Evolutionary conservation across 2,797 vertebrate species (phyloP), one percentile per base, ranked within the genome.

Genomic region (Anniella stebbinsi): DNA sequence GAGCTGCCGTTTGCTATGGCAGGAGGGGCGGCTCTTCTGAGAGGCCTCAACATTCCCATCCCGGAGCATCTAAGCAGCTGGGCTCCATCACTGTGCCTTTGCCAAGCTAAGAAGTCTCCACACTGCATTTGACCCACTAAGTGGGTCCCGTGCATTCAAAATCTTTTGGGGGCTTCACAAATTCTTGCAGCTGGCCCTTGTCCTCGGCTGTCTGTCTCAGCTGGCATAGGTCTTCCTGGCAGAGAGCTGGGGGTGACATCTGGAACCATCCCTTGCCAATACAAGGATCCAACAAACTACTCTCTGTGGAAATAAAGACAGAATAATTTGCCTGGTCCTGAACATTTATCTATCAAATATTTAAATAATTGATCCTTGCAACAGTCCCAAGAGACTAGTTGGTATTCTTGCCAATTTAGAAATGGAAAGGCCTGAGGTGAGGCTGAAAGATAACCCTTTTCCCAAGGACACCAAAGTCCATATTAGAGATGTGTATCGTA

Each of bases 111-210:
- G 81, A 86, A 87, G 82, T 88, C 87, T 96, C 89, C 86, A 90
- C 75, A 89, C 93, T 95, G 81, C 76, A 92, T 93, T 96, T 95
- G 88, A 91, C 92, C 93, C 11, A 87, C 91, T 94, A 91, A 83
- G 90, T 92, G 87, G 91, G 83, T 57, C 91, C 88, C 1, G 70
- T 73, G 77, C 93, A 95, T 96, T 89, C 94, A 93, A 95, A 93
- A 96, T 95, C 90, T 80, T 91, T 96, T 80, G 76, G 91, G 89
- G 54, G 54, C 89, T 93, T 96, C 96, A 93, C 94, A 94, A 94
- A 88, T 95, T 93, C 94, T 67, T 92, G 86, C 87, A 86, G 96
- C 90, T 91, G 92, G 92, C 89, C 96, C 78, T 54, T 84, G 73
- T 12, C 28, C 5, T 90, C 94, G 83, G 69, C 41, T 77, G 63